Evolutionary conservation across 2,797 vertebrate species (phyloP), one percentile per base, ranked within the genome.

Genomic region (Vespertilio murinus): DNA sequence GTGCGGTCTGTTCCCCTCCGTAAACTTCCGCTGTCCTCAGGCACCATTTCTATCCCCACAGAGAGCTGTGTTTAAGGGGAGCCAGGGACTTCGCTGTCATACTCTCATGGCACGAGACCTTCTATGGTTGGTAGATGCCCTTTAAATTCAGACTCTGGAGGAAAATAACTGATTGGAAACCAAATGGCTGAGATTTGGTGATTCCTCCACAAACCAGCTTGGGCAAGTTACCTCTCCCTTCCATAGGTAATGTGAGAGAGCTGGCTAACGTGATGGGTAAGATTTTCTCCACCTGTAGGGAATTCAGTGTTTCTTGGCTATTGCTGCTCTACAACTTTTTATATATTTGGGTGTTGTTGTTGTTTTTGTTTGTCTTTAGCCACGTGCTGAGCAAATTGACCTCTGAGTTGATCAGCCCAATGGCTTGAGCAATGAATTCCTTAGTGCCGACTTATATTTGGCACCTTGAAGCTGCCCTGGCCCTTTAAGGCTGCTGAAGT

Each of bases 61-160:
- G 81, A 84, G 94, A 93, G 65, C 45, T 61, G 52, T 88, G 64
- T 89, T 65, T 90, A 87, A 77, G 38, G 45, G 38, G 10, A 70
- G 38, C 80, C 78, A 67, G 78, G 14, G 38, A 8, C 38, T 80
- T 42, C 49, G n/a, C 69, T 91, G 13, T 59, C 49, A 17, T 70
- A 69, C 28, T 47, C 33, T 85, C 69, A 25, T 4, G 30, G 49
- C 28, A 0, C 23, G 12, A 42, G 13, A 16, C 2, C 86, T 45
- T 49, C 56, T 79, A 5, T 35, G 10, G 45, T 30, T 54, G 33
- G 47, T 8, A 5, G 67, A 47, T 16, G 38, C n/a, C 35, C 67
- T 87, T 87, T n/a, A 83, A 65, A 89, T 86, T 88, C 54, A 13
- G 33, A 49, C 54, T 49, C 30, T 54, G 28, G 59, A 28, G 28